Conservation (phyloP, 2,113 vertebrate species). For the Neolamprologus longior region DNA sequence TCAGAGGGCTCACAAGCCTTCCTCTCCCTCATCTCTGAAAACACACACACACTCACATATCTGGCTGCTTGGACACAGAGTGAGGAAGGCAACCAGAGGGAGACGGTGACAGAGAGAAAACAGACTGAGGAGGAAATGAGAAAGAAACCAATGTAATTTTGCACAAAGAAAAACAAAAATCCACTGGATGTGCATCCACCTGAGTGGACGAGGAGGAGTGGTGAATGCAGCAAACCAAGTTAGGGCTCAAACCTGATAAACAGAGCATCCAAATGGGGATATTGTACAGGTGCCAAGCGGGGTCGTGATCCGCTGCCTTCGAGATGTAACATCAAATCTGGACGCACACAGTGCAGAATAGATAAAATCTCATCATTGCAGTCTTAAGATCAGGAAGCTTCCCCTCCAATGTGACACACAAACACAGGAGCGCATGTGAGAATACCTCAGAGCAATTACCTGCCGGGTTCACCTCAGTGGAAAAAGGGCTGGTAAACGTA, state of each 20-base stretch:
- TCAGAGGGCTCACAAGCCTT: conserved; percentile 33
- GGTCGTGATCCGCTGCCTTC: background rate
- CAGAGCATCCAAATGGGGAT: conserved; percentile 3
- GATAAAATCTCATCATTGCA: conserved; percentile 29
- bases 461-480: background rate
- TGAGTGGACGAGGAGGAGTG: background rate
- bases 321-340: conserved; percentile 15
- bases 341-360: background rate
- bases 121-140: background rate
- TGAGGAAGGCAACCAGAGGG: background rate
- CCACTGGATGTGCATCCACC: background rate
- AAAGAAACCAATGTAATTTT: background rate
- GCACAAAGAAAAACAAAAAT: background rate
- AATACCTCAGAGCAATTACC: conserved; percentile 34
- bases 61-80: background rate
- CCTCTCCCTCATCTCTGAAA: background rate
- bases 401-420: background rate
- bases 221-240: background rate
- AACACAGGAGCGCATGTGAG: background rate
- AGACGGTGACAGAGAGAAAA: background rate
- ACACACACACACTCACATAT: background rate
- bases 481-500: background rate
- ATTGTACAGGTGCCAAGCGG: background rate
- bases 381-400: conserved; percentile 13
- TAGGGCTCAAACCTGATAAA: background rate